Evolutionary conservation across 2,888 invertebrate species (phyloP).

Genomic region (Endotricha flammealis): DNA sequence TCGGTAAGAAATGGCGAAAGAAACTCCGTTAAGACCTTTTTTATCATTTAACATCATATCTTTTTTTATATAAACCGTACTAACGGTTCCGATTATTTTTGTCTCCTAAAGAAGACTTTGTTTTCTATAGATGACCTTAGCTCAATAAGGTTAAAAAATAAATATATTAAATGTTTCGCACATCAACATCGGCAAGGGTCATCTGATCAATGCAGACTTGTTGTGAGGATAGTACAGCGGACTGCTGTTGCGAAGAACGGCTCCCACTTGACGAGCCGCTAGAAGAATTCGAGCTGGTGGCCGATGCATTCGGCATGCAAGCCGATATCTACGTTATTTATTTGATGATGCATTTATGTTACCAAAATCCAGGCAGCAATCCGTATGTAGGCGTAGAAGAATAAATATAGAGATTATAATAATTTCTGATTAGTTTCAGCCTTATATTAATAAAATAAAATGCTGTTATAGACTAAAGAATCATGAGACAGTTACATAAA

Average conservation of each 20-base stretch:
- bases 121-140: too few species aligned
- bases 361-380: conserved; percentile 58
- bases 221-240: conserved; percentile 78
- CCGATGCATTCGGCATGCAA: conserved; percentile 59
- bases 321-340: conserved; percentile 35
- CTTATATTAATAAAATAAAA: too few species aligned
- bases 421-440: too few species aligned
- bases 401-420: not conserved
- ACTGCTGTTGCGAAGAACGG: conserved; percentile 54
- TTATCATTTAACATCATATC: too few species aligned
- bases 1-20: too few species aligned
- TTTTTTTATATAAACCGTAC: too few species aligned
- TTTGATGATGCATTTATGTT: conserved; percentile 22
- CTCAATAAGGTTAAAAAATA: too few species aligned
- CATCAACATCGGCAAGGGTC: conserved; percentile 85
- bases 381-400: conserved; percentile 22
- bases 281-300: conserved; percentile 50
- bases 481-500: too few species aligned
- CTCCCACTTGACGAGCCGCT: conserved; percentile 40
- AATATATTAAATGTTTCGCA: conserved; percentile 55
- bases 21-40: too few species aligned
- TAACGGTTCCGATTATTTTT: too few species aligned
- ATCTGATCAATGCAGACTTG: conserved; percentile 90
- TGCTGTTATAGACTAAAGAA: too few species aligned
- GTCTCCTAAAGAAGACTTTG: too few species aligned